Evolutionary conservation across 1,140 invertebrate genomes (phyloP).

Genomic region (Aphelinus atriplicis): DNA sequence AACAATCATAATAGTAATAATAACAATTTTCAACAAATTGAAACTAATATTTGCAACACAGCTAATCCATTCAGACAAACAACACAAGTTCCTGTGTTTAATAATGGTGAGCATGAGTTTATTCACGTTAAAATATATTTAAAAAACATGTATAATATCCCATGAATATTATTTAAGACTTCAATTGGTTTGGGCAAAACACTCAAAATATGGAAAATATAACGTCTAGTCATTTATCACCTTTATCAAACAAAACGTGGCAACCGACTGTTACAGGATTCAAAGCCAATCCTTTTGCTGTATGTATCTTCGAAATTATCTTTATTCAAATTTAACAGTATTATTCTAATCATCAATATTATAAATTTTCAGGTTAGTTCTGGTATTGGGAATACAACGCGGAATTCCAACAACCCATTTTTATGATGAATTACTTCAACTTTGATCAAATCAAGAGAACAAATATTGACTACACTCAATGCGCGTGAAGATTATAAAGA

Average conservation of each 20-base stretch:
- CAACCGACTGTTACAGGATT: slow-evolving; percentile 61
- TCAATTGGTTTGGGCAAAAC: slow-evolving; percentile 57
- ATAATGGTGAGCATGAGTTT: slow-evolving; percentile 53
- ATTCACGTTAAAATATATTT: not conserved
- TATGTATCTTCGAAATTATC: slow-evolving; percentile 32
- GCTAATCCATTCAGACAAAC: slow-evolving; percentile 61
- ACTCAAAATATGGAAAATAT: slow-evolving; percentile 59
- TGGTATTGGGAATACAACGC: slow-evolving; percentile 59
- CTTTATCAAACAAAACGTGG: slow-evolving; percentile 62
- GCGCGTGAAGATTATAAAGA: slow-evolving; percentile 52
- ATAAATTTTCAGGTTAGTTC: slow-evolving; percentile 58
- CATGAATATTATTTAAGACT: slow-evolving; percentile 50
- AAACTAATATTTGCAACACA: slow-evolving; percentile 55
- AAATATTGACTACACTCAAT: slow-evolving; percentile 54
- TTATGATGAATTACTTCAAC: slow-evolving; percentile 59
- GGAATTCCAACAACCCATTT: slow-evolving; percentile 65
- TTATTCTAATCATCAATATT: slow-evolving; percentile 6
- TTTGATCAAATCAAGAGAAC: slow-evolving; percentile 58
- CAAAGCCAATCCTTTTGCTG: slow-evolving; percentile 64
- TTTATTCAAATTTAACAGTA: not conserved
- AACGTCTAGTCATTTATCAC: slow-evolving; percentile 62
- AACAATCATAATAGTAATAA: slow-evolving; percentile 47
- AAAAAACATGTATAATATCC: slow-evolving; percentile 6
- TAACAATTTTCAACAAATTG: slow-evolving; percentile 56
- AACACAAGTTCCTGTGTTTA: slow-evolving; percentile 53